These are phyloP conservation scores for Cydia amplana DNA, from an alignment of 1,140 invertebrate species.

Conservation along the genomic window DNA sequence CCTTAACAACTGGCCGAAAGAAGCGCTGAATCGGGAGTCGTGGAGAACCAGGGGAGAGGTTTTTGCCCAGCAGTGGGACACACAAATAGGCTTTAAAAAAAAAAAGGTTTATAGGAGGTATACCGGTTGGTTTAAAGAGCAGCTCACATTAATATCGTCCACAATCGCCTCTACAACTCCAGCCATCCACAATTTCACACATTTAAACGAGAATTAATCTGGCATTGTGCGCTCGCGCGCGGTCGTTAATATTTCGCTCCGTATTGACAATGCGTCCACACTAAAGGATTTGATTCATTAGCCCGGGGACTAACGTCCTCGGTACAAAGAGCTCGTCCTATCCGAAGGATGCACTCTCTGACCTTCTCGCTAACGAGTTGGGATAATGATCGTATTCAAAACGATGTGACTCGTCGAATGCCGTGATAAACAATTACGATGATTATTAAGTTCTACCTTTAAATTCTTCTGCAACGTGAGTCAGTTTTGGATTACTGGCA, in stretches of 20 bases:
- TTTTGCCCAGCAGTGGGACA: too few species aligned
- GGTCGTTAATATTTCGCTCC: constrained; percentile 69
- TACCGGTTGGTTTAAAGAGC: constrained; percentile 5
- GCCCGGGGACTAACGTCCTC: constrained; percentile 65
- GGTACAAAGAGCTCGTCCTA: constrained; percentile 68
- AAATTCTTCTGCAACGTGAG: constrained; percentile 24
- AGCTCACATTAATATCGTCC: constrained; percentile 7
- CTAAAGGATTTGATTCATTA: constrained; percentile 74
- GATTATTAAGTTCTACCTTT: constrained; percentile 9
- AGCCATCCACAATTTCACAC: constrained; percentile 53
- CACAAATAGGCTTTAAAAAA: too few species aligned
- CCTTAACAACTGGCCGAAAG: too few species aligned
- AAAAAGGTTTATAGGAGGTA: neutral
- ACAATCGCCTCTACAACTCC: constrained; percentile 21
- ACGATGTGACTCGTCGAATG: constrained; percentile 53
- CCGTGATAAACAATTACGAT: constrained; percentile 37
- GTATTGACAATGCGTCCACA: constrained; percentile 73
- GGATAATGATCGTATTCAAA: constrained; percentile 69
- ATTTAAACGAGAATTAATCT: constrained; percentile 75
- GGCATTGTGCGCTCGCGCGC: constrained; percentile 62
- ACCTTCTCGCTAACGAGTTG: constrained; percentile 72
- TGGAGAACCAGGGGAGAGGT: too few species aligned
- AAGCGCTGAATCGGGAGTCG: too few species aligned
- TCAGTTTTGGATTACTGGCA: neutral
- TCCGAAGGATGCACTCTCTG: constrained; percentile 66